A percentile compares a stretch with the other conserved stretches of the same genome.
These are phyloP conservation scores for Listronotus oregonensis DNA, from an alignment of 1,140 invertebrate species.

Conservation along the genomic window DNA sequence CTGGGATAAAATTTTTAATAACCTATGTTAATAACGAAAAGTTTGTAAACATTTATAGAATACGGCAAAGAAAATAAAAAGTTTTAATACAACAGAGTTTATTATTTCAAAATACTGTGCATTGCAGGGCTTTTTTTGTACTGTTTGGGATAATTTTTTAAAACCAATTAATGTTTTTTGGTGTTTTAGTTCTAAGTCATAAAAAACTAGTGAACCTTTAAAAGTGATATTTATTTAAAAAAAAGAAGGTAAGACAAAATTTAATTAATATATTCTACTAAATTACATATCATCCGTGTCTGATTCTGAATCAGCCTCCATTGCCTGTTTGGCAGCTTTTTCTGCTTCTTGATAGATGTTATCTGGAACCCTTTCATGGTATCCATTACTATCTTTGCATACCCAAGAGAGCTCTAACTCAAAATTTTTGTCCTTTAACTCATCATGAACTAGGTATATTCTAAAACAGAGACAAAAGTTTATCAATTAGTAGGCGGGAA, in stretches of 20 bases:
- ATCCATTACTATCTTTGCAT: constrained; percentile 77
- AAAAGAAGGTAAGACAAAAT: not conserved
- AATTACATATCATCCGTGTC: constrained; percentile 75
- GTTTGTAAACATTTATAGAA: no score
- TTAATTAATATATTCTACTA: not conserved
- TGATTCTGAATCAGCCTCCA: constrained; percentile 83
- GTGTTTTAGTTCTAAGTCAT: not conserved
- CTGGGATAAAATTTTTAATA: no score
- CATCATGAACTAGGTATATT: constrained; percentile 96
- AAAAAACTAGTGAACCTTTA: not conserved
- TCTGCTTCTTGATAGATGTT: constrained; percentile 73
- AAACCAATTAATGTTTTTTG: no score
- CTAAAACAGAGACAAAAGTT: constrained; percentile 60
- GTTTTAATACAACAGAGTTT: no score
- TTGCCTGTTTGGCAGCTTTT: constrained; percentile 78
- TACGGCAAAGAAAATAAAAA: no score
- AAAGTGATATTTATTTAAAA: not conserved
- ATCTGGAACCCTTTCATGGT: constrained; percentile 74
- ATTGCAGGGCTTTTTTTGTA: no score
- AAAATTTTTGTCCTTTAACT: constrained; percentile 98
- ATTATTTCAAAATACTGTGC: no score
- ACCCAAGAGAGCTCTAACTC: constrained; percentile 98
- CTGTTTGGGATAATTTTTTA: no score
- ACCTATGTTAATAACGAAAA: no score
- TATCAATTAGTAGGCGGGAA: no score